Evolutionary conservation across 2,113 vertebrate species (phyloP), one percentile per base, ranked within the genome.

Genomic region (Catharus bicknelli): DNA sequence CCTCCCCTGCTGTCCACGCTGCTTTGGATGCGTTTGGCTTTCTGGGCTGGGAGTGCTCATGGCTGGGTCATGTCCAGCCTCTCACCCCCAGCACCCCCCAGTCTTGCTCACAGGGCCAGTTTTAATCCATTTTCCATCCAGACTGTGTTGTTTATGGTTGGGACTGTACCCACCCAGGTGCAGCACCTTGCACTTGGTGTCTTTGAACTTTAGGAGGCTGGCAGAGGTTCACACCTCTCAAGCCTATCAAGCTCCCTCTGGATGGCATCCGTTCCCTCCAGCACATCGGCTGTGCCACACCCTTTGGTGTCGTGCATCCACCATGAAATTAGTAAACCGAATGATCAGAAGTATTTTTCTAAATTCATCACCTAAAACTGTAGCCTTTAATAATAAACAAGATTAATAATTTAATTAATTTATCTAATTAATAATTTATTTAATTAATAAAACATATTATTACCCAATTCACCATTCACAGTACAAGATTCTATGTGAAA

Each of bases 391-490:
- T 21, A 47, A 47, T 47, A 45, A 45, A 21, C 45, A 45, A 45
- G 9, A 21, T 21, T 47, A 47, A 47, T 47, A 47, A 47, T 47
- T 21, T 47, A 47, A 21, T 47, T 47, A 11, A 47, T 47, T 47
- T 20, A 45, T 47, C 20, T 21, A 45, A 20, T 20, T 45, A 21
- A 21, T 47, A 47, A 47, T 47, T 47, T 21, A 47, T 21, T 47
- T 47, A 47, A 47, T 47, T 47, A 47, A 47, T 47, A 77, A 72
- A 38, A 38, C 42, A 45, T 22, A 32, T 62, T 47, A 5, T 57
- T n/a, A 59, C 6, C 5, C 1, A 3, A 40, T 25, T 22, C 25
- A 42, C 22, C 42, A 7, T 7, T 21, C 0, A 0, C 5, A 70
- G 13, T 29, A 11, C 17, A 29, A 58, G 11, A 34, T 1, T 2